These are phyloP conservation scores for Danio jaintianensis DNA, from an alignment of 2,797 vertebrate species.

Conservation along the genomic window DNA sequence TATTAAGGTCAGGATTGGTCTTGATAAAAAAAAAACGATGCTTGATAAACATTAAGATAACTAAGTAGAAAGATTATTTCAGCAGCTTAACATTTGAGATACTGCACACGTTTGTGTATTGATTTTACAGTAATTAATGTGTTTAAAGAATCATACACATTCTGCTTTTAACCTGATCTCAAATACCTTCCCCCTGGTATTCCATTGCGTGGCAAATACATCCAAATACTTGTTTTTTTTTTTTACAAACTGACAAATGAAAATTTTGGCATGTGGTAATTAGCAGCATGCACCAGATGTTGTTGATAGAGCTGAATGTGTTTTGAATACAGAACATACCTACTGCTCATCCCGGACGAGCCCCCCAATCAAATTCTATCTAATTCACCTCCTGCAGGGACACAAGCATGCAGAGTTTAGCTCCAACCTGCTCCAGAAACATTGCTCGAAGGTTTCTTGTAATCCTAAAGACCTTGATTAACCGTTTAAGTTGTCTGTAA, in stretches of 20 bases:
- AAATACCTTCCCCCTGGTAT: neutral
- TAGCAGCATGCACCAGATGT: conserved; percentile 4
- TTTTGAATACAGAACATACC: neutral
- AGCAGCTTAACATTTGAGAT: neutral
- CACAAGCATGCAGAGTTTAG: neutral
- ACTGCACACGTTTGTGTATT: neutral
- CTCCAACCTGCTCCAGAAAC: neutral
- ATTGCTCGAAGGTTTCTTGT: conserved; percentile 9
- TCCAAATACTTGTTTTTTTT: neutral
- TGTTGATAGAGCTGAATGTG: neutral
- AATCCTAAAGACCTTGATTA: conserved; percentile 17
- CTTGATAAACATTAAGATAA: neutral
- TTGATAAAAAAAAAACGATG: neutral
- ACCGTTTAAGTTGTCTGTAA: neutral
- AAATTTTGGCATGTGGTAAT: conserved; percentile 1
- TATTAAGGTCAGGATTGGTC: neutral
- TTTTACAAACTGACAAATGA: neutral
- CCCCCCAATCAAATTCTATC: neutral
- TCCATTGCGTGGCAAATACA: neutral
- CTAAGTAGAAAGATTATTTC: neutral
- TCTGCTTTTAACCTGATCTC: neutral
- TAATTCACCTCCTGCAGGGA: neutral
- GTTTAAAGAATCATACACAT: neutral
- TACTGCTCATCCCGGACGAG: neutral
- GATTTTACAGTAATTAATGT: neutral